phyloP scores from a whole-genome alignment of 2,888 invertebrate genomes.

The Drosophila paracracens region DNA sequence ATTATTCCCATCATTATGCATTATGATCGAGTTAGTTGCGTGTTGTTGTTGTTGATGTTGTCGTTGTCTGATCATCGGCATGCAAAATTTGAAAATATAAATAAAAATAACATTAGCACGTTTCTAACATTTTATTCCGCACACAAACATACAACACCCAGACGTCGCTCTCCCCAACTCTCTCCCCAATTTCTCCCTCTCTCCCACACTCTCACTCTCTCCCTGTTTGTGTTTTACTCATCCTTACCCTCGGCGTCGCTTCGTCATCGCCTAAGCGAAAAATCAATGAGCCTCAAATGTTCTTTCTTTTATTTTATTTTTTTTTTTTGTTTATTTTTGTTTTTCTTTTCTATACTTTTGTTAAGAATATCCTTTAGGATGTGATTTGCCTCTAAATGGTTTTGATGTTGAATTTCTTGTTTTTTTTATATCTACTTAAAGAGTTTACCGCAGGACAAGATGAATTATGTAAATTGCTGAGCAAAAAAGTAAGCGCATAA shows the following conservation, averaged over 20 bases:
- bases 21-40: slow-evolving; percentile 30
- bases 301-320: slow-evolving; percentile 37
- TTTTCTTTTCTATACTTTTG: slow-evolving; percentile 9
- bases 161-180: slow-evolving; percentile 11
- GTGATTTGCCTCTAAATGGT: slow-evolving; percentile 26
- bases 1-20: slow-evolving; percentile 16
- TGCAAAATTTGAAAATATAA: slow-evolving; percentile 1
- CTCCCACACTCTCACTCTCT: slow-evolving; percentile 11
- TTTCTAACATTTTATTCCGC: slow-evolving; percentile 4
- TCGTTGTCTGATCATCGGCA: slow-evolving; percentile 2
- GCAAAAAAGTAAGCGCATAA: neutral
- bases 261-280: slow-evolving; percentile 34
- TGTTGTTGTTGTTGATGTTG: neutral
- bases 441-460: slow-evolving; percentile 25
- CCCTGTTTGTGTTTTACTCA: slow-evolving; percentile 31
- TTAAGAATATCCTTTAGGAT: slow-evolving; percentile 19
- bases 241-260: slow-evolving; percentile 19
- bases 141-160: slow-evolving; percentile 6
- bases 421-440: slow-evolving; percentile 13
- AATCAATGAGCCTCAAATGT: slow-evolving; percentile 55
- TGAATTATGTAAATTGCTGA: slow-evolving; percentile 29
- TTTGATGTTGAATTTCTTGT: slow-evolving; percentile 8
- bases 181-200: slow-evolving; percentile 3
- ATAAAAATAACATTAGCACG: slow-evolving; percentile 12
- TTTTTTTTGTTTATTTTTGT: neutral